These are phyloP conservation scores for Dryocosmus kuriphilus DNA, from an alignment of 2,888 invertebrate genomes.

Conservation along the genomic window DNA sequence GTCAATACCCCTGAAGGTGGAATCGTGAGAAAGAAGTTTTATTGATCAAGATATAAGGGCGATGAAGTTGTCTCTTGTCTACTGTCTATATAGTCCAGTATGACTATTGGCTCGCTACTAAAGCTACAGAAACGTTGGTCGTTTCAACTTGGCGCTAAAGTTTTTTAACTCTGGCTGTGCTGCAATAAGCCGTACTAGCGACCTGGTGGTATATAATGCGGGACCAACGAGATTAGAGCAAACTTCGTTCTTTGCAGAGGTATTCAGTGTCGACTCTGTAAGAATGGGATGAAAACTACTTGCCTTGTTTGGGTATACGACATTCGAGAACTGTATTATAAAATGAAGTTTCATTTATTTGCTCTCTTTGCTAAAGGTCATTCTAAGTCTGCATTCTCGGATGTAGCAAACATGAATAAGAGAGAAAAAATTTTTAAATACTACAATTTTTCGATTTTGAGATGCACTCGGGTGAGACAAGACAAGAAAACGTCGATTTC, in stretches of 20 bases:
- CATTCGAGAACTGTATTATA: neutral
- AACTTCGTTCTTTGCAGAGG: slow-evolving; percentile 32
- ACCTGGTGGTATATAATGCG: neutral
- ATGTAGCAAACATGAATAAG: neutral
- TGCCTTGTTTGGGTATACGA: neutral
- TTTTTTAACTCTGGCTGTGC: neutral
- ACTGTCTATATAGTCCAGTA: neutral
- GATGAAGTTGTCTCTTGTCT: neutral
- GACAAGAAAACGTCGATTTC: too few relatives aligned
- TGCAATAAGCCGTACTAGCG: slow-evolving; percentile 2
- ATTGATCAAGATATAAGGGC: neutral
- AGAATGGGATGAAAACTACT: slow-evolving; percentile 14
- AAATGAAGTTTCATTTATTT: neutral
- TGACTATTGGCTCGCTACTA: neutral
- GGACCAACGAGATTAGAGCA: slow-evolving; percentile 36
- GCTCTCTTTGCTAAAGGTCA: neutral
- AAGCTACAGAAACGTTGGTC: neutral
- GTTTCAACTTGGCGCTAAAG: neutral
- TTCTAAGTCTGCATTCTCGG: neutral
- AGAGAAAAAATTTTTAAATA: too few relatives aligned
- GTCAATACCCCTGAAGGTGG: too few relatives aligned
- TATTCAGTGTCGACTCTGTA: neutral
- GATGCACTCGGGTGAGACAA: too few relatives aligned
- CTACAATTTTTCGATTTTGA: too few relatives aligned
- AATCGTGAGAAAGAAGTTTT: neutral